These are phyloP conservation scores for Hydrozoanthus gracilis DNA, from an alignment of 92 coral and sea anemone genomes.

Conservation along the genomic window DNA sequence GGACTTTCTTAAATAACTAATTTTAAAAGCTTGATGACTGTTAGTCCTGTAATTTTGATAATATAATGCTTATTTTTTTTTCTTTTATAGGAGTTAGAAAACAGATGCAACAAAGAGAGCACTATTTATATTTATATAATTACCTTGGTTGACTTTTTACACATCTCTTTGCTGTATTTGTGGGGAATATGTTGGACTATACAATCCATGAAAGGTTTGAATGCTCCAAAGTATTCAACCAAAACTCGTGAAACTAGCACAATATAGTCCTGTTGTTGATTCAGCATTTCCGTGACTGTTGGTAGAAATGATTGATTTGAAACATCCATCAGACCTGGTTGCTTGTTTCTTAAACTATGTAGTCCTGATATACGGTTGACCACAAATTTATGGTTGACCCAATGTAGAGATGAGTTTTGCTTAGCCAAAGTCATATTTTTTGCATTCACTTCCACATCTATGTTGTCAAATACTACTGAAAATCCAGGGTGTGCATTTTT, in stretches of 20 bases:
- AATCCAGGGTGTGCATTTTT: conserved; percentile 16
- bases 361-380: conserved; percentile 48
- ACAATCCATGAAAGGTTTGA: conserved; percentile 5
- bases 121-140: neutral
- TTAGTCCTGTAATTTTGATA: neutral
- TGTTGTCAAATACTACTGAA: conserved; percentile 16
- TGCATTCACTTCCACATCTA: conserved; percentile 11
- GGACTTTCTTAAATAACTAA: neutral
- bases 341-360: conserved; percentile 21
- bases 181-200: neutral
- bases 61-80: neutral
- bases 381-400: conserved; percentile 59
- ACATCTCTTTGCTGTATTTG: conserved; percentile 1
- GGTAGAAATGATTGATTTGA: conserved; percentile 44
- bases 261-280: conserved; percentile 36
- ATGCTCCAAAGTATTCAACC: conserved; percentile 37
- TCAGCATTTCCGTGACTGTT: conserved; percentile 27
- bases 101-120: neutral
- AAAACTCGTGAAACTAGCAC: conserved; percentile 44
- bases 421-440: conserved; percentile 36
- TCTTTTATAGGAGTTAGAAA: neutral
- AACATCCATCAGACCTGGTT: conserved; percentile 29
- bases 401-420: conserved; percentile 48
- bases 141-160: conserved; percentile 1
- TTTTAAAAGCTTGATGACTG: neutral